These are phyloP conservation scores for Parnassius smintheus DNA, from an alignment of 2,888 invertebrate species.

Conservation along the genomic window DNA sequence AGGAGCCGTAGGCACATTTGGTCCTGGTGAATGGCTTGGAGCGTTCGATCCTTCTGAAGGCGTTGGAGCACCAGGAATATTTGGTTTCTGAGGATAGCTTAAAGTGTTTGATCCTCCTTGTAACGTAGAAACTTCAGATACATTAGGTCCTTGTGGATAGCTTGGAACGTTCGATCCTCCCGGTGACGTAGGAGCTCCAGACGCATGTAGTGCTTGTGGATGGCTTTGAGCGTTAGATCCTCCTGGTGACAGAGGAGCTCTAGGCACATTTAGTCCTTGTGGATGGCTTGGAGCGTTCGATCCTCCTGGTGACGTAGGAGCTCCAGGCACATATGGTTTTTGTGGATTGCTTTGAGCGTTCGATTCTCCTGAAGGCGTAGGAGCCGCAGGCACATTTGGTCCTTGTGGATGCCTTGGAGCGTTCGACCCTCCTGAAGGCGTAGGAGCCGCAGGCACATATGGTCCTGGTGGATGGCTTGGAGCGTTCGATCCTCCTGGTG, in stretches of 20 bases:
- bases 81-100: too few relatives aligned
- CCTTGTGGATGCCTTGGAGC: neutral
- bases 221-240: neutral
- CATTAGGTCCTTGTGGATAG: too few relatives aligned
- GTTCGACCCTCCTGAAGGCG: neutral
- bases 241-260: neutral
- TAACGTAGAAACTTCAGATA: neutral
- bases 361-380: neutral
- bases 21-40: neutral
- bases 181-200: neutral
- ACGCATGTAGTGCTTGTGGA: neutral
- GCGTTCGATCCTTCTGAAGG: neutral
- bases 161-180: neutral
- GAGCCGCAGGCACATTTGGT: slow-evolving; percentile 4
- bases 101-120: neutral
- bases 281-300: too few relatives aligned
- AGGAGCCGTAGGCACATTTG: neutral
- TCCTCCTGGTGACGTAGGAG: neutral
- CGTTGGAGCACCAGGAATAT: neutral
- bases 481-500: too few relatives aligned
- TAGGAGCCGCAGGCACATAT: neutral
- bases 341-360: too few relatives aligned
- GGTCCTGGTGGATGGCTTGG: neutral
- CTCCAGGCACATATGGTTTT: neutral
- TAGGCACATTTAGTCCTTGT: too few relatives aligned